phyloP scores from a whole-genome alignment of 1,140 invertebrate species.

The Eubasilissa regina region DNA sequence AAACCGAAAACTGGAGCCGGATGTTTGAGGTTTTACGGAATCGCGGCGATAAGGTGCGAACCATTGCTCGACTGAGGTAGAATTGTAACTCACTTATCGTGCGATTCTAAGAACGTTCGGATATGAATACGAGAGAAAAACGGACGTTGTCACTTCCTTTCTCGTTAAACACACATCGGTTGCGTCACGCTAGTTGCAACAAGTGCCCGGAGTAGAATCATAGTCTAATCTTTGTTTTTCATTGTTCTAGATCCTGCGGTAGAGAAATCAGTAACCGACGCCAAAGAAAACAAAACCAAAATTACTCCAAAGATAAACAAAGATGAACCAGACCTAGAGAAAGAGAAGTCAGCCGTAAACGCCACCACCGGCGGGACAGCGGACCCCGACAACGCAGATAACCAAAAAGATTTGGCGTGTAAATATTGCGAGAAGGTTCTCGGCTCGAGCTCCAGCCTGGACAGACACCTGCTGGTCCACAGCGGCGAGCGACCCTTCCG shows the following conservation, averaged over 20 bases:
- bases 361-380: not conserved
- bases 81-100: constrained; percentile 25
- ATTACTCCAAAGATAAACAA: constrained; percentile 46
- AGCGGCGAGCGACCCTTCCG: constrained; percentile 84
- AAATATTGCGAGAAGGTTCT: constrained; percentile 44
- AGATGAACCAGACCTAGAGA: constrained; percentile 34
- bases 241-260: constrained; percentile 49
- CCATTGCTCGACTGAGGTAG: not conserved
- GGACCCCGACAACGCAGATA: too few species aligned
- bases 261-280: constrained; percentile 37
- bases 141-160: constrained; percentile 14
- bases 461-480: constrained; percentile 83
- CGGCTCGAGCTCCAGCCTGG: constrained; percentile 65
- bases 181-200: not conserved
- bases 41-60: constrained; percentile 10
- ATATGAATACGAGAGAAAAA: not conserved
- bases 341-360: not conserved
- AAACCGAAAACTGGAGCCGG: not conserved
- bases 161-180: not conserved
- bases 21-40: constrained; percentile 33
- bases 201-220: too few species aligned
- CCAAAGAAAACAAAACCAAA: constrained; percentile 54
- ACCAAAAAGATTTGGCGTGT: constrained; percentile 30
- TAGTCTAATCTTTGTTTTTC: not conserved
- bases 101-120: constrained; percentile 5